phyloP scores from a whole-genome alignment of 2,797 vertebrate genomes.

The Falco concolor region DNA sequence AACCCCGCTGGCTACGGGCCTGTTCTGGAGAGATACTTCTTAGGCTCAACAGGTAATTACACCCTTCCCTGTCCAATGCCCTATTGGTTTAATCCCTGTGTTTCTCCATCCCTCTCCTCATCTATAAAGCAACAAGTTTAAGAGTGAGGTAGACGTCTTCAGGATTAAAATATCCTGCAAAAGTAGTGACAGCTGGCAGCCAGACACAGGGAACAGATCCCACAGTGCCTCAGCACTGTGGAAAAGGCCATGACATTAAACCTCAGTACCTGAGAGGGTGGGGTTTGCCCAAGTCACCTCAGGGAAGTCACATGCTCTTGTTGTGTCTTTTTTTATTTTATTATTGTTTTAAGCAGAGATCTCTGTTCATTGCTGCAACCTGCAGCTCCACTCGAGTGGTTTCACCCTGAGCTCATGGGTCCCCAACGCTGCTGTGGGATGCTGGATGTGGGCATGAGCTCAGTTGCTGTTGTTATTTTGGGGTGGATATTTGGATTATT shows the following conservation, averaged over 20 bases:
- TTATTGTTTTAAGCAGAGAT: not conserved
- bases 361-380: not conserved
- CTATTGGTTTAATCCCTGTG: fast-evolving
- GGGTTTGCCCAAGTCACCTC: not conserved
- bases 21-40: slow-evolving; percentile 85
- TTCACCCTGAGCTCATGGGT: fast-evolving
- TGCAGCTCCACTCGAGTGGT: fast-evolving
- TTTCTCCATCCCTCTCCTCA: not conserved
- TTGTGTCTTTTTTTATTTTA: too few species aligned
- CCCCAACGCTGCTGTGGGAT: fast-evolving
- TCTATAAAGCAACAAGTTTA: not conserved
- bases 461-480: not conserved
- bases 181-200: fast-evolving
- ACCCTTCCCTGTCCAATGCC: not conserved
- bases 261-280: not conserved
- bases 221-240: fast-evolving
- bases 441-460: not conserved
- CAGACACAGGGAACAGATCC: fast-evolving
- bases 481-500: not conserved
- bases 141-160: fast-evolving
- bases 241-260: not conserved
- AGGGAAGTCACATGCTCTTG: fast-evolving
- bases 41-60: slow-evolving; percentile 82
- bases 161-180: fast-evolving
- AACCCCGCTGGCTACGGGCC: slow-evolving; percentile 82